Percentiles rank a stretch among this genome's conserved stretches.
Evolutionary conservation across 2,888 invertebrate genomes (phyloP).

Genomic region (Salpingus planirostris): DNA sequence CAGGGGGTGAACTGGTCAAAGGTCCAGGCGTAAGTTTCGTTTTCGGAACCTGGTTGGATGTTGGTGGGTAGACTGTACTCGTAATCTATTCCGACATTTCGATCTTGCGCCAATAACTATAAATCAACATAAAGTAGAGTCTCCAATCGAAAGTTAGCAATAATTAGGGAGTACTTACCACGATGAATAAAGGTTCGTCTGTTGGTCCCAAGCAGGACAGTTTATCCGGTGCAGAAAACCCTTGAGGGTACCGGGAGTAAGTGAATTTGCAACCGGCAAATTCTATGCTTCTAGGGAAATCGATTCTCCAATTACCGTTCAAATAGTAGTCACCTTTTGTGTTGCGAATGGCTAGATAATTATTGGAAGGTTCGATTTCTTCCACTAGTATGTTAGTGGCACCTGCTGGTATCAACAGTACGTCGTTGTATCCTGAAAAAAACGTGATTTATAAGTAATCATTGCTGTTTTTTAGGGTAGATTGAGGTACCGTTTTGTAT

Average conservation of each 20-base stretch:
- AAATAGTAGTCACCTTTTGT: constrained; percentile 76
- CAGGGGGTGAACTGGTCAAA: constrained; percentile 71
- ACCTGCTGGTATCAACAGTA: constrained; percentile 82
- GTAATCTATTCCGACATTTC: constrained; percentile 77
- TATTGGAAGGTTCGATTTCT: constrained; percentile 75
- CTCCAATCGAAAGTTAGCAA: too few relatives aligned
- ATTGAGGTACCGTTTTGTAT: constrained; percentile 57
- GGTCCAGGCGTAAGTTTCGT: constrained; percentile 77
- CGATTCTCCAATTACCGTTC: constrained; percentile 92
- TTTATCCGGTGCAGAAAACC: constrained; percentile 76
- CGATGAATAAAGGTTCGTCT: constrained; percentile 79
- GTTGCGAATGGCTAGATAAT: constrained; percentile 88
- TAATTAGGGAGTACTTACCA: constrained; percentile 50
- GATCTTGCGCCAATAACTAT: constrained; percentile 72
- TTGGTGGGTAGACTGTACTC: constrained; percentile 82
- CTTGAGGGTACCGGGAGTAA: constrained; percentile 76
- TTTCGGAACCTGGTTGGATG: constrained; percentile 53
- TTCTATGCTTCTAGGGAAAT: constrained; percentile 70
- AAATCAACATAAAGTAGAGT: too few relatives aligned
- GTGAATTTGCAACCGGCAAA: constrained; percentile 82
- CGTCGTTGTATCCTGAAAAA: constrained; percentile 77
- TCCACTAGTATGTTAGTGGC: constrained; percentile 82
- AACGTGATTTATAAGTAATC: neutral
- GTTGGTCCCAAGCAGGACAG: constrained; percentile 80
- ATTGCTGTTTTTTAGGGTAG: neutral